phyloP scores from a whole-genome alignment of 2,113 vertebrate genomes.

The Halichoeres trimaculatus region DNA sequence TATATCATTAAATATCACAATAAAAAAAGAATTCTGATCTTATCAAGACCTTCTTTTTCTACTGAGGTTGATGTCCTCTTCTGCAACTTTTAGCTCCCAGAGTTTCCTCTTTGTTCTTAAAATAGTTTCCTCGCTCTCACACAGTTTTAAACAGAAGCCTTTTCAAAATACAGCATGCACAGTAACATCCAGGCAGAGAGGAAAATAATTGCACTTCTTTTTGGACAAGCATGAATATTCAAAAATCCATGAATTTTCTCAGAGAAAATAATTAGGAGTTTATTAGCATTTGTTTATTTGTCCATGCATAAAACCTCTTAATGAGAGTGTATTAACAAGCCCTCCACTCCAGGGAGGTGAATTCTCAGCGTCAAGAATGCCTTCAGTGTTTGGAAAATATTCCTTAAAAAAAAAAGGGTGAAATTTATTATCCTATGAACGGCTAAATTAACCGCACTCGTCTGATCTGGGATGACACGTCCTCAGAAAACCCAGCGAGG shows the following conservation, averaged over 20 bases:
- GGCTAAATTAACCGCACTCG: constrained; percentile 57
- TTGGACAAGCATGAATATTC: constrained; percentile 78
- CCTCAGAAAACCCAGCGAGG: constrained; percentile 57
- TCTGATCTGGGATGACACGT: constrained; percentile 59
- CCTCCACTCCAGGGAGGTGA: constrained; percentile 67
- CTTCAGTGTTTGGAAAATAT: constrained; percentile 62
- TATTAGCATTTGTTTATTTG: constrained; percentile 85
- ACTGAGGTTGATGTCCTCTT: constrained; percentile 12
- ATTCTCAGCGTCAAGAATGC: constrained; percentile 52
- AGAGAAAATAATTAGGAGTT: constrained; percentile 80
- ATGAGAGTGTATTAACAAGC: constrained; percentile 78
- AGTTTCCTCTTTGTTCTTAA: constrained; percentile 39
- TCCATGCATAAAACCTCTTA: constrained; percentile 77
- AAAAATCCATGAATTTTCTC: constrained; percentile 62
- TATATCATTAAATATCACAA: constrained; percentile 47
- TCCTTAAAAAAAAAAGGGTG: not conserved
- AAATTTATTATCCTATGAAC: constrained; percentile 33
- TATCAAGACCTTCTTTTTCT: constrained; percentile 29
- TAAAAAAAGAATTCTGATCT: constrained; percentile 36
- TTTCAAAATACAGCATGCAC: constrained; percentile 27
- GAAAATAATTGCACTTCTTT: constrained; percentile 68
- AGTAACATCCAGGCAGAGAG: constrained; percentile 48
- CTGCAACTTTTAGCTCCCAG: constrained; percentile 5
- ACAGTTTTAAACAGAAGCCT: constrained; percentile 29
- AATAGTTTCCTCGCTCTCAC: constrained; percentile 31